Conservation (phyloP, 2,113 vertebrate genomes). For the Psophia crepitans region DNA sequence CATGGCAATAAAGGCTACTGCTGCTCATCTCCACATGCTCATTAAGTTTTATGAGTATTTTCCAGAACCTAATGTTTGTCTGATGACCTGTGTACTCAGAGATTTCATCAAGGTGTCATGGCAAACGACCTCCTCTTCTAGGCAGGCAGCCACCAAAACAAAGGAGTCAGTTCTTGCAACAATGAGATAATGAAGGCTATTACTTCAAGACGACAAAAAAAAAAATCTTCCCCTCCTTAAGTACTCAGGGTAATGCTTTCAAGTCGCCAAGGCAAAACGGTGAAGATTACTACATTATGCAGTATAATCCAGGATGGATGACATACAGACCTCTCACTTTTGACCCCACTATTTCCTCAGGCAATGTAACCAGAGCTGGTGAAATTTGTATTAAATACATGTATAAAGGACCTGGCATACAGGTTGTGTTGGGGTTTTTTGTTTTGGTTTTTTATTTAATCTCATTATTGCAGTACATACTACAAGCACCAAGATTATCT, state of each 20-base stretch:
- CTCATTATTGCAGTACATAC: not conserved
- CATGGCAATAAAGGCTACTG: not conserved
- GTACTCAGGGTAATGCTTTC: not conserved
- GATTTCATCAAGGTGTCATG: not conserved
- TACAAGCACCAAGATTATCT: not conserved
- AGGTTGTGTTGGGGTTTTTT: not conserved
- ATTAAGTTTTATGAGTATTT: not conserved
- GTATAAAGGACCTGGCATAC: not conserved
- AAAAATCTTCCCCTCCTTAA: not conserved
- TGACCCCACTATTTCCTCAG: not conserved
- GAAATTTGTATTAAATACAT: not conserved
- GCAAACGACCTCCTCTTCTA: not conserved
- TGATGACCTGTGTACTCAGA: not conserved
- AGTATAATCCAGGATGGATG: not conserved
- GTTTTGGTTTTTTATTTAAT: not conserved
- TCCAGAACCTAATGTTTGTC: not conserved
- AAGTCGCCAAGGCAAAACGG: not conserved
- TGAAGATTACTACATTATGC: not conserved
- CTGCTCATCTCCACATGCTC: not conserved
- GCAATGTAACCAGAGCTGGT: not conserved
- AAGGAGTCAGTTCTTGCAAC: not conserved
- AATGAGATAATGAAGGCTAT: not conserved
- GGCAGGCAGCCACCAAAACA: not conserved
- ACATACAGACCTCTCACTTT: not conserved
- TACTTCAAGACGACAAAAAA: not conserved